Evolutionary conservation across 2,113 vertebrate genomes (phyloP).

Genomic region (Ramphastos sulfuratus): DNA sequence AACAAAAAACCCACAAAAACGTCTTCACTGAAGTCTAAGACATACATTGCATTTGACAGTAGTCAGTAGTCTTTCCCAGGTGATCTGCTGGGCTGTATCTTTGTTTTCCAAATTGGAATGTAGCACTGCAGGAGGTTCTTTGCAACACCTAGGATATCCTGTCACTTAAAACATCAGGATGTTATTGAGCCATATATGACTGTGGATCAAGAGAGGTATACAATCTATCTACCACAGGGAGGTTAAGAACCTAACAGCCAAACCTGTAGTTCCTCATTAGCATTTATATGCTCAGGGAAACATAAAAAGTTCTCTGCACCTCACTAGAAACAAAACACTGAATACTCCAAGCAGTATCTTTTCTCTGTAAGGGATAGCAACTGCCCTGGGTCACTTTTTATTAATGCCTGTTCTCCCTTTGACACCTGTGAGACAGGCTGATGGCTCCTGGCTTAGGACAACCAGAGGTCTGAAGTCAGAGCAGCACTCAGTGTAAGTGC

Average conservation of each 20-base stretch:
- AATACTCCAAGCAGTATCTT: background rate
- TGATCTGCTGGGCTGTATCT: background rate
- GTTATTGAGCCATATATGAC: background rate
- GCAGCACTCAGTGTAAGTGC: background rate
- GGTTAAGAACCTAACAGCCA: background rate
- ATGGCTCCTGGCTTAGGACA: background rate
- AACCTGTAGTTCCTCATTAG: background rate
- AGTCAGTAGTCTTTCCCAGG: background rate
- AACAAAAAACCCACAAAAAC: no score
- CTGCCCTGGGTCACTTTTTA: background rate
- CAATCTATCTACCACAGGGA: background rate
- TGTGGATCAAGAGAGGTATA: background rate
- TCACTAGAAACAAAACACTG: background rate
- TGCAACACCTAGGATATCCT: background rate
- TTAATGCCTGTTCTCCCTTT: background rate
- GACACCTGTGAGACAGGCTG: background rate
- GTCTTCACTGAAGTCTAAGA: background rate
- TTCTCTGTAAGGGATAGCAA: background rate
- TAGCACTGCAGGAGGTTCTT: background rate
- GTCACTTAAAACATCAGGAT: background rate
- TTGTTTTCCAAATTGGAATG: background rate
- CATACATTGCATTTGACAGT: background rate
- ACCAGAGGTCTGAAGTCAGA: background rate
- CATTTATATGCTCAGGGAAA: background rate
- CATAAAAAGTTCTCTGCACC: background rate